Evolutionary conservation across 2,113 vertebrate genomes (phyloP).

Genomic region (Ictalurus furcatus): DNA sequence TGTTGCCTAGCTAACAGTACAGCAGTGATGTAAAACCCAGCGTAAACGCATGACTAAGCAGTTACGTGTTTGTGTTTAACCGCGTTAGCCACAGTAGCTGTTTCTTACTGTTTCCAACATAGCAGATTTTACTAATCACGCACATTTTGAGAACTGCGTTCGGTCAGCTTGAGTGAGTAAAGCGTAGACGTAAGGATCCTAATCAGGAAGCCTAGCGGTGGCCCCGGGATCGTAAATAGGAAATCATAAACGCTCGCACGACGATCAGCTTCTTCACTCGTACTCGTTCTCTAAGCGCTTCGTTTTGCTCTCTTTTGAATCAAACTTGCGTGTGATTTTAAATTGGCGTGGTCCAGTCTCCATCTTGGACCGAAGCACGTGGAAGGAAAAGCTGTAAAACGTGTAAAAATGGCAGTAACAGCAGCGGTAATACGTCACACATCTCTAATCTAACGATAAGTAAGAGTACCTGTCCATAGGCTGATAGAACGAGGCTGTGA

Average conservation of each 20-base stretch:
- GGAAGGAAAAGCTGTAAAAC: neutral
- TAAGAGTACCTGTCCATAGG: no score
- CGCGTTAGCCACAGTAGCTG: neutral
- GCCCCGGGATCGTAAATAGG: neutral
- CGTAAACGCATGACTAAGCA: no score
- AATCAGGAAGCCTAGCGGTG: neutral
- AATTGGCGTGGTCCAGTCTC: neutral
- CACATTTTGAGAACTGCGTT: no score
- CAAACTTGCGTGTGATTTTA: neutral
- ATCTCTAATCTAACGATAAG: no score
- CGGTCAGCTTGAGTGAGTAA: neutral
- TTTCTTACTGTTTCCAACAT: neutral
- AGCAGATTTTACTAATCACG: no score
- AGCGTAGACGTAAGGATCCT: neutral
- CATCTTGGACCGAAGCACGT: neutral
- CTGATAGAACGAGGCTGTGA: neutral
- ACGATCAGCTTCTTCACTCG: neutral
- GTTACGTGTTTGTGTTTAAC: neutral
- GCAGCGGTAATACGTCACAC: no score
- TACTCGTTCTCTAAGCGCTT: neutral
- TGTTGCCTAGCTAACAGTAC: neutral
- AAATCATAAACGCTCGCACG: neutral
- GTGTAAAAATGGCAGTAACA: no score
- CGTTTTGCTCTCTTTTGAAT: neutral
- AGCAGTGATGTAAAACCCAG: neutral